Evolutionary conservation across 2,888 invertebrate species (phyloP), one percentile per base, ranked within the genome.

Genomic region (Drosophila paramelanica): DNA sequence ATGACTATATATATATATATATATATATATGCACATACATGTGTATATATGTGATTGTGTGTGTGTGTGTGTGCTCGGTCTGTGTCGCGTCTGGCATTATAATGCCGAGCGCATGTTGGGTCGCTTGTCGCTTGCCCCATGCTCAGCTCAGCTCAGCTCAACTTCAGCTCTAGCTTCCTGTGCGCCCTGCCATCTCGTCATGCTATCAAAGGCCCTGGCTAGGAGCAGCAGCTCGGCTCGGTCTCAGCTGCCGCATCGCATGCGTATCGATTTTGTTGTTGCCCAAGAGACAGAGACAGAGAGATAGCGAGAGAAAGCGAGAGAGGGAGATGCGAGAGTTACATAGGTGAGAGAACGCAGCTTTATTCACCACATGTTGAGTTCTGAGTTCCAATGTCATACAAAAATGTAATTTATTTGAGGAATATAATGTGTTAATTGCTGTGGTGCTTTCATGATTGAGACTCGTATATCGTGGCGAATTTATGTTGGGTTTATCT

Each of bases 61-160:
- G 38, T 65, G 20, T 65, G 23, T 59, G 11, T 51, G 43, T 47
- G 71, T 58, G 67, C 64, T 74, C 66, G 77, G 71, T 74, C 77
- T 80, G 77, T 77, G 87, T 87, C 83, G 84, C 83, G 87, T 87
- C 85, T 84, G 87, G 87, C 87, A 84, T 84, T 84, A 84, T 84
- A 75, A 81, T 76, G 78, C 69, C 76, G 61, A 60, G 76, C 77
- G 79, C 79, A 77, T 79, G 71, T 67, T 77, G 71, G 74, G 49
- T 70, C 68, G 73, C 69, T 58, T 73, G 60, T 67, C 73, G 68
- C 80, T 73, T 65, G 77, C 67, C 79, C 74, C 85, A 83, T 55
- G 73, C 57, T 60, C 58, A 36, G 43, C 52, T 13, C 58, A 36
- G 43, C 52, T 13, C 6, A 3, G 4, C 36, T 13, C 31, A 50